Base-by-base conservation (phyloP, 2,888 invertebrate species). In the Nomada ruficornis region DNA sequence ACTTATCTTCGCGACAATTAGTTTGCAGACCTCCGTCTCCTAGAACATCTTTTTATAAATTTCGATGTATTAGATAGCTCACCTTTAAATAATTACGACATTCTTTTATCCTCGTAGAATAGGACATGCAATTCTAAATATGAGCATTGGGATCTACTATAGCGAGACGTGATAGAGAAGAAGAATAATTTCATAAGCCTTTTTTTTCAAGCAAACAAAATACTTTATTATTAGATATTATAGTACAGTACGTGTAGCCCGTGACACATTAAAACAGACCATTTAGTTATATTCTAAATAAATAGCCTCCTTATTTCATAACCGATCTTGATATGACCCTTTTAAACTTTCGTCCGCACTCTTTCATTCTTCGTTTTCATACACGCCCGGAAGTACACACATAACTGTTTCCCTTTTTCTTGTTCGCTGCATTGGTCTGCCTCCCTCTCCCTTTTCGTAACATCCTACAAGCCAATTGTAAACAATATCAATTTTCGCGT, bases 191-290 rank as follows among this genome's bases (percentile, higher is more conserved):
- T 10, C 18, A 36, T 1, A 20, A 26, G 2, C 2, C 26, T 26
- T 18, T 52, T 11, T 67, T 75, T 89, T 92, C 93, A 93, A 94
- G 94, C 94, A 93, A 94, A 93, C 93, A 93, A 94, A 94, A 94
- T 94, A 94, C 91, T 94, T 94, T 94, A 94, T 94, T 94, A 92
- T 93, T 92, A 93, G 90, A 93, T 93, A 94, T 93, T 93, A 93
- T 93, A 93, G 91, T 94, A 93, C 93, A 93, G 89, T 93, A 93
- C 93, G 93, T 92, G 93, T 93, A 93, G 93, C 93, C 94, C 93
- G 93, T 94, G 93, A 93, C 93, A 94, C 93, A 93, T 93, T 92
- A 91, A 93, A 93, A 93, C 93, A 93, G 93, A 93, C 92, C 91
- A 92, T 92, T 93, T 92, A 93, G 89, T 93, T 91, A 93, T 92